Evolutionary conservation across 2,888 invertebrate species (phyloP), one percentile per base, ranked within the genome.

Genomic region (Ennomos quercinarius): DNA sequence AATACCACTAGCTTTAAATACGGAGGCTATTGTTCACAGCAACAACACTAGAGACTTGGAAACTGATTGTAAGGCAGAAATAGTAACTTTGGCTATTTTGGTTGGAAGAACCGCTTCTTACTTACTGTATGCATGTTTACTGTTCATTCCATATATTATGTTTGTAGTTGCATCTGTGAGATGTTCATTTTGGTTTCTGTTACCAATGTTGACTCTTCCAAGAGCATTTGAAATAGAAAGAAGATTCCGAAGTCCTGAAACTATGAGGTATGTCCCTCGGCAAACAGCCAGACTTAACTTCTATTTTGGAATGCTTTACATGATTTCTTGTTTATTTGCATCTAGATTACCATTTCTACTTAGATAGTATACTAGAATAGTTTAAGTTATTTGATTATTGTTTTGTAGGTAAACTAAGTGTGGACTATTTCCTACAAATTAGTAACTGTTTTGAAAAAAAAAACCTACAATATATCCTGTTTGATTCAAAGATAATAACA

Each of bases 11-110:
- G 98, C 99, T 9, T 88, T 99, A 17, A 98, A 98, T 78, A 98
- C 98, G 1, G 99, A 98, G 85, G 98, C 98, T 49, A 98, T 99
- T 77, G 92, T 99, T 57, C 99, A 99, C 82, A 97, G 98, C 77
- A 99, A 99, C 83, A 99, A 99, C 82, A 98, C 98, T 0, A 94
- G 98, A 69, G 98, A 99, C 89, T 94, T 97, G 70, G 97, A 98
- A 77, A 95, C 95, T 60, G 99, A 99, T 80, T 94, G 95, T 63
- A 95, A 95, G 81, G 98, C 97, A 47, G 98, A 98, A 64, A 98
- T 98, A 75, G 98, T 99, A 0, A 99, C 99, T 11, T 89, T 99
- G 73, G 98, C 99, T n/a, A 98, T 99, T 78, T 88, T 98, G 53
- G 96, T 99, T 68, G 99, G 99, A 17, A 96, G 95, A 77, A 97